Percentiles rank a stretch among this genome's conserved stretches.
Conservation (phyloP, 2,888 invertebrate species). For the Eristalis pertinax region DNA sequence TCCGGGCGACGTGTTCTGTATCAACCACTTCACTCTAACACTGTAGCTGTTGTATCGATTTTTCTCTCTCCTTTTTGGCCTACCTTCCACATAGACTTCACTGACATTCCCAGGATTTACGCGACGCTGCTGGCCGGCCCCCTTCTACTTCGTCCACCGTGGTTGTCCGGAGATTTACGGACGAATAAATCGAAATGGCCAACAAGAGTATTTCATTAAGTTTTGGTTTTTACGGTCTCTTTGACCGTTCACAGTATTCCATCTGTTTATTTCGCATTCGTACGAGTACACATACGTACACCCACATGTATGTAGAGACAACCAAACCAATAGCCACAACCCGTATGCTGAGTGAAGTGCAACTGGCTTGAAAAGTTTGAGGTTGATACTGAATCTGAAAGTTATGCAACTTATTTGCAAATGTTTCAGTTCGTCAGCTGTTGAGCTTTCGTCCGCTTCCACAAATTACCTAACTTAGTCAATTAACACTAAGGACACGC, state of each 20-base stretch:
- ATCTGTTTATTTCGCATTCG: not conserved
- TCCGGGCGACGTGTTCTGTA: not conserved
- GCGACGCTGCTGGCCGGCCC: not conserved
- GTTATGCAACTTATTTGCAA: conserved; percentile 25
- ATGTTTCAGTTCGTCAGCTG: conserved; percentile 1
- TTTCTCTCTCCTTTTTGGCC: not conserved
- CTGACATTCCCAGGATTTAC: not conserved
- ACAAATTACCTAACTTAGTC: conserved; percentile 27
- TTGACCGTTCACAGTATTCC: not conserved
- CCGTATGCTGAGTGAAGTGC: not conserved
- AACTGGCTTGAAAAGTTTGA: conserved; percentile 26
- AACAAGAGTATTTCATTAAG: conserved; percentile 21
- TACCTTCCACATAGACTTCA: not conserved
- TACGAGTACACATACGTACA: not conserved
- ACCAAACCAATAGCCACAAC: not conserved
- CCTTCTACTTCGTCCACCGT: not conserved
- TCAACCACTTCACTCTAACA: conserved; percentile 9
- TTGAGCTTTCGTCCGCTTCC: not conserved
- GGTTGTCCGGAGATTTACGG: conserved; percentile 14
- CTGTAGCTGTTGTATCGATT: not conserved
- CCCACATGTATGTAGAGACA: not conserved
- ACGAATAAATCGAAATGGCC: conserved; percentile 22
- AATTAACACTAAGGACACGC: conserved; percentile 26
- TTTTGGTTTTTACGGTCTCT: conserved; percentile 21
- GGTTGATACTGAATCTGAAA: not conserved